Base-by-base conservation (phyloP, 2,797 vertebrate species). In the Tapirus indicus region DNA sequence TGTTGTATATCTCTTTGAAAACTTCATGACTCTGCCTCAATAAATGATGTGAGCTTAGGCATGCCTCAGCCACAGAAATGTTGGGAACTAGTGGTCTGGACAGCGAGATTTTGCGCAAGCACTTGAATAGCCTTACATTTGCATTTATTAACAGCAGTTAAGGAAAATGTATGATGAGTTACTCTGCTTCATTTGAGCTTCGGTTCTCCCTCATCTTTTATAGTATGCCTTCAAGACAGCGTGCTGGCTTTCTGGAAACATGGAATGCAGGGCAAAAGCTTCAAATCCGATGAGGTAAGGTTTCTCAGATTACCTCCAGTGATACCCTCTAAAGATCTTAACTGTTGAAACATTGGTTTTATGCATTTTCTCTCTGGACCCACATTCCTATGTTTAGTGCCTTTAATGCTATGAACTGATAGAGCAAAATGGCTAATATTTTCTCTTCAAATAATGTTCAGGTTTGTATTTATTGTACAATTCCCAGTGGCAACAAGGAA, bases 221-320 rank as follows among this genome's bases (percentile, higher is more conserved):
- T 98, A 99, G 99, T 99, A 97, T 99, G 99, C 98, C 99, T 99
- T 98, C 99, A 99, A 97, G 99, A 99, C 99, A 99, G 99, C 14
- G 99, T 99, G 80, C 97, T 99, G 98, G 99, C 99, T 98, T 99
- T 99, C 99, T 99, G 99, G 99, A 99, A 99, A 80, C 99, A 99
- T 0, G 99, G 99, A 75, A 99, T 99, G 99, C 99, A 99, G 98
- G 99, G 99, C 72, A 99, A 99, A 98, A 99, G 99, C 99, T 99
- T 99, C 98, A 99, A 99, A 98, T 99, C 99, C 49, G 99, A 99
- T 89, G 99, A 99, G 99, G 99, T 99, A 98, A 98, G 98, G 85
- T 14, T 62, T 52, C 23, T 72, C 58, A 64, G 1, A 23, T 69
- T 29, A 38, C 68, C 77, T 96, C 29, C 75, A 54, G 16, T 49